These are phyloP conservation scores for Strigamia crassipes DNA, from an alignment of 2,888 invertebrate genomes.

Conservation along the genomic window DNA sequence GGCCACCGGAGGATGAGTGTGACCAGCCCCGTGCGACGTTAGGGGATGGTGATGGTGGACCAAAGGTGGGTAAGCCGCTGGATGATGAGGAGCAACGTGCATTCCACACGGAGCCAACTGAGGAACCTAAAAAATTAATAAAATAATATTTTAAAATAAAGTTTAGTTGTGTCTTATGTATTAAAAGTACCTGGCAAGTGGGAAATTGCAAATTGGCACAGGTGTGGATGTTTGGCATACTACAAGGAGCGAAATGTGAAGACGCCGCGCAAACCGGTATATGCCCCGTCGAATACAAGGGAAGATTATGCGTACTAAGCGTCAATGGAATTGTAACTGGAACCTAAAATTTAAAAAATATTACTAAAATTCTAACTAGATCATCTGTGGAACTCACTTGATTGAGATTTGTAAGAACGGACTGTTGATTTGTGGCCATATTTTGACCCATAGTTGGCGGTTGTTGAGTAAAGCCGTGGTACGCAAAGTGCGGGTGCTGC, in stretches of 20 bases:
- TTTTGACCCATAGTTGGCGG: neutral
- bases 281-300: slow-evolving; percentile 51
- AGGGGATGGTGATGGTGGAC: slow-evolving; percentile 56
- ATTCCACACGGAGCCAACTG: slow-evolving; percentile 52
- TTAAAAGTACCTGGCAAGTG: slow-evolving; percentile 47
- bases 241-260: slow-evolving; percentile 48
- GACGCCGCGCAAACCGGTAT: slow-evolving; percentile 48
- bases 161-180: neutral
- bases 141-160: slow-evolving; percentile 12
- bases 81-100: slow-evolving; percentile 58
- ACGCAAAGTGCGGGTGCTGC: slow-evolving; percentile 49
- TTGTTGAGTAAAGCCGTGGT: slow-evolving; percentile 16
- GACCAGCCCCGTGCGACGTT: slow-evolving; percentile 57
- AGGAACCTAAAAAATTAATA: slow-evolving; percentile 44
- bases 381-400: slow-evolving; percentile 32
- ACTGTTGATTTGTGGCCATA: slow-evolving; percentile 44
- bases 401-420: slow-evolving; percentile 48
- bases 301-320: slow-evolving; percentile 52
- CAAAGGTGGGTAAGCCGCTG: slow-evolving; percentile 56
- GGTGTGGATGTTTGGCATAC: slow-evolving; percentile 47
- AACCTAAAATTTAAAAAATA: slow-evolving; percentile 53
- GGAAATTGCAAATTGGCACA: slow-evolving; percentile 49
- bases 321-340: slow-evolving; percentile 54
- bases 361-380: neutral
- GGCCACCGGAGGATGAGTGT: slow-evolving; percentile 29